Evolutionary conservation across 2,113 vertebrate species (phyloP), one percentile per base, ranked within the genome.

Genomic region (Otolemur garnettii): DNA sequence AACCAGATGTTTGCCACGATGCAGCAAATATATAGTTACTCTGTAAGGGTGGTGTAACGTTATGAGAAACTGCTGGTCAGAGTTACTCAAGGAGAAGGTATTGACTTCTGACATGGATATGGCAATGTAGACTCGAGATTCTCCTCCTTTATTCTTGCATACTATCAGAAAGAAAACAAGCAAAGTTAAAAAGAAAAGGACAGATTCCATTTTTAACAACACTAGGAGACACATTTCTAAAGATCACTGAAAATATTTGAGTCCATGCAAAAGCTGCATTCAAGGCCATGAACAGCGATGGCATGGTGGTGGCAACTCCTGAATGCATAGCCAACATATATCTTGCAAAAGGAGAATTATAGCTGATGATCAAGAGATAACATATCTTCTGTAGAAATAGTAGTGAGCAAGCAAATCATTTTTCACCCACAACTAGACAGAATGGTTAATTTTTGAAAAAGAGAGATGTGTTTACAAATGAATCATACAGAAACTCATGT

Each of bases 381-480:
- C 68, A 10, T 57, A 35, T 75, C 30, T 82, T 77, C 35, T 72
- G 1, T 10, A 93, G 72, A 85, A 94, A 53, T 4, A 85, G 17
- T 5, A 59, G 5, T 30, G 55, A 90, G 57, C 57, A 79, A 15
- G 17, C 57, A 19, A 96, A 91, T 17, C 4, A 18, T 26, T 14
- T 30, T 11, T 82, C 13, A 85, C n/a, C 13, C 18, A n/a, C 57
- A 69, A 72, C 42, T 64, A 62, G 68, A 86, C 4, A 68, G 26
- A 69, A 83, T 55, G 38, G 86, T 30, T 92, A 60, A 50, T 19
- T 93, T 93, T 15, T 74, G n/a, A 75, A 83, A 96, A 57, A 91
- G 12, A 80, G 4, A 62, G 66, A 84, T 80, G 26, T 1, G 45
- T 42, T 79, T 68, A 74, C 4, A 13, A 33, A 78, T 69, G 4